A percentile compares a stretch with the other conserved stretches of the same genome.
These are phyloP conservation scores for Heterotilapia buettikoferi DNA, from an alignment of 2,113 vertebrate genomes.

Conservation along the genomic window DNA sequence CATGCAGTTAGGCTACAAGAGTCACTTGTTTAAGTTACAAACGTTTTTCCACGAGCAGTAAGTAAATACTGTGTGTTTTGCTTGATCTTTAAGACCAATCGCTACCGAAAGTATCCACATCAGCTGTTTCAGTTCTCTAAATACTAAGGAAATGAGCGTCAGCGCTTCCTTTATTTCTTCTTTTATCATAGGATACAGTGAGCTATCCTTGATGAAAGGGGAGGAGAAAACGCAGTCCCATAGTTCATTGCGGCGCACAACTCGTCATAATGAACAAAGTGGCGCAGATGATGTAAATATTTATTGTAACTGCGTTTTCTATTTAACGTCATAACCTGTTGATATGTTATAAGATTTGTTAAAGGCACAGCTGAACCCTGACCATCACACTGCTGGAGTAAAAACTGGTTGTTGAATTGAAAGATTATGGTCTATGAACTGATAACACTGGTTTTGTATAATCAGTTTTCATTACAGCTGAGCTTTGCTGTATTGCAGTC, in stretches of 20 bases:
- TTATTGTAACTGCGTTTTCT: neutral
- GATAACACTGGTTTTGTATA: neutral
- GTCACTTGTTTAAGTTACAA: neutral
- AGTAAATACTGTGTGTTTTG: neutral
- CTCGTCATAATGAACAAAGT: neutral
- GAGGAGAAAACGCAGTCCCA: neutral
- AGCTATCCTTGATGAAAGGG: rapidly evolving
- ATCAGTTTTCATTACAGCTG: neutral
- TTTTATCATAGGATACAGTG: neutral
- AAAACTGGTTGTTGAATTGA: neutral
- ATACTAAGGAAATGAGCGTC: neutral
- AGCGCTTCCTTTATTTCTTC: neutral
- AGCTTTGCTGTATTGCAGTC: neutral
- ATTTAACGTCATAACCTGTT: neutral
- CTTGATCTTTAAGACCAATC: neutral
- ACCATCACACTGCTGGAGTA: neutral
- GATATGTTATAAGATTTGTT: neutral
- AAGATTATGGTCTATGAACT: neutral
- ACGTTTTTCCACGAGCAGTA: neutral
- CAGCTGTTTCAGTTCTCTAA: neutral
- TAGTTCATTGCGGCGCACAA: neutral
- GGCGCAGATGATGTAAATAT: neutral
- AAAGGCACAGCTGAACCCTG: neutral
- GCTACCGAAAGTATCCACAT: neutral
- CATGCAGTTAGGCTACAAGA: neutral